Evolutionary conservation across 1,140 invertebrate species (phyloP).

Genomic region (Drosophila repletoides): DNA sequence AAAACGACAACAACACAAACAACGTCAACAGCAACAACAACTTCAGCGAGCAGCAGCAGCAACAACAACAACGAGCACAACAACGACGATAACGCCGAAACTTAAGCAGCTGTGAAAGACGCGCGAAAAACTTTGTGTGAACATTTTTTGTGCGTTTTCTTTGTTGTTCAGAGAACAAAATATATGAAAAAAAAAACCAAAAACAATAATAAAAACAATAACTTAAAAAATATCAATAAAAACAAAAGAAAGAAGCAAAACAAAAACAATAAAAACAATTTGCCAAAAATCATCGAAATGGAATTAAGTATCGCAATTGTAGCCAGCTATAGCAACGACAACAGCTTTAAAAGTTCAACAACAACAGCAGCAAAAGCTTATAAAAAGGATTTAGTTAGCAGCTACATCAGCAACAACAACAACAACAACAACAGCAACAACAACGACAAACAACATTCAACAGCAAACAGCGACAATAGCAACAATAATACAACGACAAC

Average conservation of each 20-base stretch:
- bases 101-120: not conserved
- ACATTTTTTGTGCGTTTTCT: slow-evolving; percentile 12
- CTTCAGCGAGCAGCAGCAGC: too few relatives aligned
- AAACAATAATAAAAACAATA: not conserved
- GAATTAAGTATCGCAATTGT: slow-evolving; percentile 64
- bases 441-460: slow-evolving; percentile 10
- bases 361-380: slow-evolving; percentile 26
- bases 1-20: not conserved
- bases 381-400: not conserved
- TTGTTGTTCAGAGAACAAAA: not conserved
- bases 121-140: slow-evolving; percentile 7
- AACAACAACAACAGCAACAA: slow-evolving; percentile 5
- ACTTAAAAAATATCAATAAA: not conserved
- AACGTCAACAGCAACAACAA: slow-evolving; percentile 9
- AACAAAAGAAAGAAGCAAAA: not conserved
- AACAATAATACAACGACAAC: slow-evolving; percentile 13
- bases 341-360: slow-evolving; percentile 24
- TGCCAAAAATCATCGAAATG: slow-evolving; percentile 70
- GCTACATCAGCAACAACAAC: slow-evolving; percentile 7
- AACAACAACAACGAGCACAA: slow-evolving; percentile 17
- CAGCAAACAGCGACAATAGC: not conserved
- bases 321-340: slow-evolving; percentile 49
- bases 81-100: slow-evolving; percentile 5
- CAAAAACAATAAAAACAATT: slow-evolving; percentile 4
- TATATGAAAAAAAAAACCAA: not conserved